These are phyloP conservation scores for Aradus depressus DNA, from an alignment of 2,888 invertebrate species.

Conservation along the genomic window DNA sequence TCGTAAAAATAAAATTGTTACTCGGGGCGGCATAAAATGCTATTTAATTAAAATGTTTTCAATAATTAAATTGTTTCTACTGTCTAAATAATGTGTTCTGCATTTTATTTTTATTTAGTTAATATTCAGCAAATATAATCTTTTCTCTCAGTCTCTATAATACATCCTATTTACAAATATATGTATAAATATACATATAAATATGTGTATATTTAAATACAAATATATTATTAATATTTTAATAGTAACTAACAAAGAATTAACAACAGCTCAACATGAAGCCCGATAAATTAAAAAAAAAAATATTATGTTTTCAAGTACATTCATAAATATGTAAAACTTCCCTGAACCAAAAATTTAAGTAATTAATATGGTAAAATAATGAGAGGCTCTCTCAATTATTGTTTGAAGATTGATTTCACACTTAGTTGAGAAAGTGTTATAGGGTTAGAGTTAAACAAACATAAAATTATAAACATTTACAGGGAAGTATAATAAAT, in stretches of 20 bases:
- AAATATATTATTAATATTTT: too few relatives aligned
- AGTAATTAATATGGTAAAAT: background rate
- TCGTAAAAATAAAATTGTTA: too few relatives aligned
- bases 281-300: too few relatives aligned
- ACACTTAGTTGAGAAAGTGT: too few relatives aligned
- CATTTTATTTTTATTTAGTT: background rate
- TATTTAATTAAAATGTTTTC: too few relatives aligned
- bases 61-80: too few relatives aligned
- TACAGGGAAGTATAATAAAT: background rate
- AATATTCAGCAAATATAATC: conserved; percentile 1
- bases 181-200: too few relatives aligned
- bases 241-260: conserved; percentile 26
- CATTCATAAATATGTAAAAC: conserved; percentile 14
- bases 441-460: conserved; percentile 8
- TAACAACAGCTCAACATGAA: conserved; percentile 27
- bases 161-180: conserved; percentile 25
- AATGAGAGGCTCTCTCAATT: too few relatives aligned
- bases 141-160: conserved; percentile 26
- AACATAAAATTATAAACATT: background rate
- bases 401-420: too few relatives aligned
- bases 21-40: too few relatives aligned
- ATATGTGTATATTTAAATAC: too few relatives aligned
- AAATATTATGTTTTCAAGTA: conserved; percentile 19
- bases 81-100: too few relatives aligned
- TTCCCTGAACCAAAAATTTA: conserved; percentile 15